Evolutionary conservation across 2,113 vertebrate species (phyloP).

Genomic region (Spilogale gracilis): DNA sequence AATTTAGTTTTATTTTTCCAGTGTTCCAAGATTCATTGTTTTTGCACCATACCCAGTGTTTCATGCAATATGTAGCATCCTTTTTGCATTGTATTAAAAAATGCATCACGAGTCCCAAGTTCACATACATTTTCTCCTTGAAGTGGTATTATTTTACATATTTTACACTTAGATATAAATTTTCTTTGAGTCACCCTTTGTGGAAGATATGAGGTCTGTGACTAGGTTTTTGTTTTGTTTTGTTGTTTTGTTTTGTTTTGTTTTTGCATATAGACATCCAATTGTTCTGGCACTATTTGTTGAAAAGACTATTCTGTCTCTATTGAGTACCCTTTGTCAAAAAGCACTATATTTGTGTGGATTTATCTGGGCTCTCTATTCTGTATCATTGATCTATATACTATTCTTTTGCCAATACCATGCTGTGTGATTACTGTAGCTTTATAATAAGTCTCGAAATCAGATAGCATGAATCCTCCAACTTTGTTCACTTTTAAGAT

Average conservation of each 20-base stretch:
- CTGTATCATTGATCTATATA: background rate
- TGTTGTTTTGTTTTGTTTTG: too few relatives aligned
- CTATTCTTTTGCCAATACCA: background rate
- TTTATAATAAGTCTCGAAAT: background rate
- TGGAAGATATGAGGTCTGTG: background rate
- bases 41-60: too few relatives aligned
- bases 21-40: too few relatives aligned
- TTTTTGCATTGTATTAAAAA: background rate
- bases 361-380: background rate
- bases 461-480: too few relatives aligned
- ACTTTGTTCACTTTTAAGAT: background rate
- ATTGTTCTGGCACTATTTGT: background rate
- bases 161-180: background rate
- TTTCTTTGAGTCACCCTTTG: background rate
- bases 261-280: background rate
- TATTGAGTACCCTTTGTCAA: background rate
- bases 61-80: background rate
- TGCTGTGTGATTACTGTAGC: background rate
- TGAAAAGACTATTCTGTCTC: background rate
- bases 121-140: background rate
- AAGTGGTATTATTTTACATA: background rate
- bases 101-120: fast-evolving
- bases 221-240: background rate
- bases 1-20: too few relatives aligned
- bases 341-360: background rate